Evolutionary conservation across 2,113 vertebrate genomes (phyloP).

Genomic region (Plecturocebus donacophilus): DNA sequence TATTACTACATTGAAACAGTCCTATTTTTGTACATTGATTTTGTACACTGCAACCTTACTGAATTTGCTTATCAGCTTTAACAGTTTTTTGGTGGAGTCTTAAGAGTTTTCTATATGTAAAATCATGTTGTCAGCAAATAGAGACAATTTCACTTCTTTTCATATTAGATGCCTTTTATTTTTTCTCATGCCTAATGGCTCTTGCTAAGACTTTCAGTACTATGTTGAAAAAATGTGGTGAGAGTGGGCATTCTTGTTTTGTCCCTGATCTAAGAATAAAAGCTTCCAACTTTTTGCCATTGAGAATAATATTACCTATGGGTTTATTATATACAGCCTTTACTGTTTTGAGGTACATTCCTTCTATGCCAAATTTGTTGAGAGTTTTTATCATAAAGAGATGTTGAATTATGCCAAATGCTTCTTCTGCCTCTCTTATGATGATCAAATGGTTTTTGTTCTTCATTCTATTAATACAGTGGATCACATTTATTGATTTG

Average conservation of each 20-base stretch:
- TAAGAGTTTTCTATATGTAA: neutral
- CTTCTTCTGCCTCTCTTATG: neutral
- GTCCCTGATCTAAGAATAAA: neutral
- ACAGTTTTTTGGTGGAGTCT: neutral
- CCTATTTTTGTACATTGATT: neutral
- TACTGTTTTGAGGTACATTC: neutral
- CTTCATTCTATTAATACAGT: neutral
- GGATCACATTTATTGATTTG: neutral
- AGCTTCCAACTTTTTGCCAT: neutral
- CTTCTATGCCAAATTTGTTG: neutral
- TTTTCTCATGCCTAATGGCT: neutral
- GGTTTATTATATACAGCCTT: neutral
- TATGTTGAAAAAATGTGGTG: neutral
- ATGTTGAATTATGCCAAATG: neutral
- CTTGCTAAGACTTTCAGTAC: neutral
- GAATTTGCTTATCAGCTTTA: neutral
- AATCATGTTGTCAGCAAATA: neutral
- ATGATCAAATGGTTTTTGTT: neutral
- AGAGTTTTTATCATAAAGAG: neutral
- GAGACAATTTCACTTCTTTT: neutral
- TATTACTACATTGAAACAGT: neutral
- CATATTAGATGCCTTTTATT: neutral
- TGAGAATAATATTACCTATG: neutral
- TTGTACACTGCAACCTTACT: neutral
- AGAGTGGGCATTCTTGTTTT: neutral